Evolutionary conservation across 2,797 vertebrate genomes (phyloP), one percentile per base, ranked within the genome.

Genomic region (Gymnothorax javanicus): DNA sequence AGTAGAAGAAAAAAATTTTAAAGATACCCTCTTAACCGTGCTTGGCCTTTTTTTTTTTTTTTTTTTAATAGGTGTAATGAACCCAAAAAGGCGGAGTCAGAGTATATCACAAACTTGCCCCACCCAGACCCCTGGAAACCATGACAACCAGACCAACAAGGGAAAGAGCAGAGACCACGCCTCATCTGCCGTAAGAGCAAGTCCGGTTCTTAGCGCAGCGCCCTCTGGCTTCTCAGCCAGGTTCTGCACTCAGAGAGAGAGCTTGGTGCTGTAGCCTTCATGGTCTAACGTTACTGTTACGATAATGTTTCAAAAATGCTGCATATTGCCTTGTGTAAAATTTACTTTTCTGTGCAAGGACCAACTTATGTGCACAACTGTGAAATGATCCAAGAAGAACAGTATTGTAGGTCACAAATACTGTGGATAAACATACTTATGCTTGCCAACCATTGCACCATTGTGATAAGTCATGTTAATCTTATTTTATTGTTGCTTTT

Each of bases 31-130:
- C 33, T 43, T 43, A 43, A 43, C 33, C 33, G 33, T 43, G 33
- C 33, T 43, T 43, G 33, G 33, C 33, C 1, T 43, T 43, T 43
- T 43, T 43, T 43, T 43, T 43, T n/a, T n/a, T n/a, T n/a, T 67
- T 67, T 67, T 17, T 85, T 56, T 33, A 2, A n/a, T 92, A 98
- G 97, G 97, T 94, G 95, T 94, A 92, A 90, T 92, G 92, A 94
- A 94, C 93, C 94, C 95, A 93, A 94, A 94, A 93, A 96, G 94
- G 93, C 91, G 94, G 93, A 95, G 91, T 59, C 95, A 95, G 54
- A 91, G 93, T 83, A 95, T 95, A 91, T 89, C 91, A 1, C 95
- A 91, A 91, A 89, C 94, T 83, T 90, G 94, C 92, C 89, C 93
- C 87, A 89, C 94, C 85, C 90, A 92, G 17, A 94, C 95, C 84